Conservation (phyloP, 1,140 invertebrate genomes). For the Batillaria attramentaria region DNA sequence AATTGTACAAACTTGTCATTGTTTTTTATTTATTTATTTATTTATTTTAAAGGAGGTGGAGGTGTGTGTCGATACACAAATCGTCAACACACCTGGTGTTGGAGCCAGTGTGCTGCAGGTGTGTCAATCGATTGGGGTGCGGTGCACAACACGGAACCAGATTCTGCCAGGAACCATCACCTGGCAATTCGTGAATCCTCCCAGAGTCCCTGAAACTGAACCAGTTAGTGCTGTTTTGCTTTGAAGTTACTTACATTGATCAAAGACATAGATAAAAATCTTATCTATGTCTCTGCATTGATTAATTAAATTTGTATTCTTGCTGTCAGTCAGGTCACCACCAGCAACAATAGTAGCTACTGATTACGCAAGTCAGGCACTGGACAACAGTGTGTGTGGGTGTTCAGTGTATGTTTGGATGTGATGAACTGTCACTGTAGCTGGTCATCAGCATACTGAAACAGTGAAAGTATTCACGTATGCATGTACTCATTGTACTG, state of each 20-base stretch:
- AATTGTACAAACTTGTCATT: too few species aligned
- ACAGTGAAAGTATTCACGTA: background rate
- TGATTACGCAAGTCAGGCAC: too few species aligned
- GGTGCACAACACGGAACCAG: background rate
- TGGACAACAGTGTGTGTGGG: too few species aligned
- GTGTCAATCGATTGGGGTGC: slow-evolving; percentile 9
- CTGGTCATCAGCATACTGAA: background rate
- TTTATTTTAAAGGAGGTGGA: background rate
- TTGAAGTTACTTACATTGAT: background rate
- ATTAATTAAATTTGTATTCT: background rate
- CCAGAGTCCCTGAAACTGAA: background rate
- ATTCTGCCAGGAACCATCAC: background rate
- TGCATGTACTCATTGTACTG: background rate
- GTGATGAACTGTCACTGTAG: too few species aligned
- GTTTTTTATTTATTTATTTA: too few species aligned
- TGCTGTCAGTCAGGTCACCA: background rate
- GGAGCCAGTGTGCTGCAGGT: slow-evolving; percentile 8
- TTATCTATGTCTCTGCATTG: background rate
- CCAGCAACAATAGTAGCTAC: background rate
- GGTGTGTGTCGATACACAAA: background rate
- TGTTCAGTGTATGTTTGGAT: too few species aligned
- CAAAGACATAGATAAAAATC: background rate
- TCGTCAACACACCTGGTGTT: slow-evolving; percentile 12
- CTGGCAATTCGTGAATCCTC: slow-evolving; percentile 6
- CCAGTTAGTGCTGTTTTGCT: background rate